Evolutionary conservation across 2,797 vertebrate genomes (phyloP), one percentile per base, ranked within the genome.

Genomic region (Bufotes viridis): DNA sequence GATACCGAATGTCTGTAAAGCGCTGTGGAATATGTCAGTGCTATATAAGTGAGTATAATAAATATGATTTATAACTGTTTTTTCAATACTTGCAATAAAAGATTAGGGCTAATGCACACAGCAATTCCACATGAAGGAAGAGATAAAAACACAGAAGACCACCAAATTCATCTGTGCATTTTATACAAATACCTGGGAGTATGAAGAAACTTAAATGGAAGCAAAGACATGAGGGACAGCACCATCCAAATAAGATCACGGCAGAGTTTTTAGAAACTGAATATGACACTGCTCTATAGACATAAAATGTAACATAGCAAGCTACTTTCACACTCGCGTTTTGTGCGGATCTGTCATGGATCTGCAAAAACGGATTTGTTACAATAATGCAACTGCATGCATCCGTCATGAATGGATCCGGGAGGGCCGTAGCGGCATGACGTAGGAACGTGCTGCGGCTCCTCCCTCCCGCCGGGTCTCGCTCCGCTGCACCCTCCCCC

Each of bases 201-300:
- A 51, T 1, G 49, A 14, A 22, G 1, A 17, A 20, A 42, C 11
- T 51, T 22, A n/a, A 51, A 75, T 75, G 75, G 72, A 55, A 24
- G 53, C 42, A 24, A 5, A 7, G 75, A 15, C 49, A 24, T 24
- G 75, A 55, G 51, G 14, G 75, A 22, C 42, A 78, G 49, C 51
- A 24, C 55, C 51, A 4, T 51, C 51, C 24, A 53, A 78, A 58
- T 29, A 29, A 29, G 58, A 80, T 58, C 55, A 42, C 55, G 14
- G 57, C 29, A 29, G 29, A 80, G 78, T 80, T 80, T 61, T 61
- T 60, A 80, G 78, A 61, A 61, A 80, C 29, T 22, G 55, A 61
- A 80, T 58, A 42, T 29, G 78, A 80, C 78, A 22, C 55, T 26
- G 57, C 29, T 42, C 55, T 18, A 22, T 26, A 22, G 78, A 61